phyloP scores from a whole-genome alignment of 2,113 vertebrate genomes.

The Chloropsis cyanopogon region DNA sequence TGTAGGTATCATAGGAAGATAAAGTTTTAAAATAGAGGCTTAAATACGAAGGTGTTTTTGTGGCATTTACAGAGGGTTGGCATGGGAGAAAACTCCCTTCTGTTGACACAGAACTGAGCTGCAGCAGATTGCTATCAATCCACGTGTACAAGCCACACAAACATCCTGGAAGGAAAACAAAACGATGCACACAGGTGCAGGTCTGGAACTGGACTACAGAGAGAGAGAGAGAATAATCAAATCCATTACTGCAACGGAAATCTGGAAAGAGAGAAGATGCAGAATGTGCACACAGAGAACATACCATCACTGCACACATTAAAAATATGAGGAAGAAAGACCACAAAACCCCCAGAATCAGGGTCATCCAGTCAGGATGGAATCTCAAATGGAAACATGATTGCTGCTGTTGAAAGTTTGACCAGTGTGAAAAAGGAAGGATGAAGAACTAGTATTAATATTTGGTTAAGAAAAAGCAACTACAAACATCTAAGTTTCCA shows the following conservation, averaged over 20 bases:
- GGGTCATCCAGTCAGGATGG: rapidly evolving
- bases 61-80: background rate
- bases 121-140: background rate
- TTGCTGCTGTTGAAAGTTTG: rapidly evolving
- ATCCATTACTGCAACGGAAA: background rate
- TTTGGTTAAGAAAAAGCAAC: background rate
- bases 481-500: background rate
- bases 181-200: background rate
- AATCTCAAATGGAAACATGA: background rate
- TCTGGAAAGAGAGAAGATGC: background rate
- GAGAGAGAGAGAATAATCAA: background rate
- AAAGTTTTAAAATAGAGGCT: background rate
- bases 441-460: background rate
- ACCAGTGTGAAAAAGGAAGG: background rate
- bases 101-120: background rate
- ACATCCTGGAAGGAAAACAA: background rate
- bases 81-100: background rate
- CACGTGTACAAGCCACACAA: background rate
- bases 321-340: background rate
- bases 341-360: background rate
- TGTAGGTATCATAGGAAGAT: background rate
- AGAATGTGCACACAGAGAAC: background rate
- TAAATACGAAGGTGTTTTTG: background rate
- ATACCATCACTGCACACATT: rapidly evolving
- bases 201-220: background rate